These are phyloP conservation scores for Donacobius atricapilla DNA, from an alignment of 2,113 vertebrate genomes.

Conservation along the genomic window DNA sequence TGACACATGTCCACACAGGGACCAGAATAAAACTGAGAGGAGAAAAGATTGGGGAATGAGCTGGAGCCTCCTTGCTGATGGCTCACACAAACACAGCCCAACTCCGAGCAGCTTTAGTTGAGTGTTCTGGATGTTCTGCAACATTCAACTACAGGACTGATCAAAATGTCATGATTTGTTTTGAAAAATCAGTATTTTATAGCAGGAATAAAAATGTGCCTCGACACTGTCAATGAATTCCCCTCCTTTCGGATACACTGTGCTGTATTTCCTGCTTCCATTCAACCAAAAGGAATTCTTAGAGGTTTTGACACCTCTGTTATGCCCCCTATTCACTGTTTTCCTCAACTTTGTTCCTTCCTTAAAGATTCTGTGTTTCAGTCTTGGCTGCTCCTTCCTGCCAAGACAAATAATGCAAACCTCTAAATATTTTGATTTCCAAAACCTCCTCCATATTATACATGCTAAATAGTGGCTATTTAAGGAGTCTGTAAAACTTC, in stretches of 20 bases:
- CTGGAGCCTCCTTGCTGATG: neutral
- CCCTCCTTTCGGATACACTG: neutral
- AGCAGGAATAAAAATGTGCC: neutral
- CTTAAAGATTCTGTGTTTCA: neutral
- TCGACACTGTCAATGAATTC: neutral
- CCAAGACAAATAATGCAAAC: slow-evolving; percentile 46
- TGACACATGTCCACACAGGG: neutral
- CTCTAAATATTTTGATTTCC: slow-evolving; percentile 60
- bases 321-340: neutral
- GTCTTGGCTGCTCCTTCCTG: slow-evolving; percentile 2
- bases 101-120: neutral
- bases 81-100: slow-evolving; percentile 24
- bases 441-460: slow-evolving; percentile 27
- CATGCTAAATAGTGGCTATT: slow-evolving; percentile 33
- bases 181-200: neutral
- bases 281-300: neutral
- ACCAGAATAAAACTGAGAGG: slow-evolving; percentile 40
- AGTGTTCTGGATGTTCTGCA: neutral
- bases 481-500: neutral
- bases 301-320: neutral
- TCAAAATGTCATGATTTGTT: neutral
- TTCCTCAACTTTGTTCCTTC: neutral
- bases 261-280: neutral
- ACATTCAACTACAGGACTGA: neutral
- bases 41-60: slow-evolving; percentile 8